Evolutionary conservation across 2,797 vertebrate species (phyloP).

Genomic region (Tragopan temminckii): DNA sequence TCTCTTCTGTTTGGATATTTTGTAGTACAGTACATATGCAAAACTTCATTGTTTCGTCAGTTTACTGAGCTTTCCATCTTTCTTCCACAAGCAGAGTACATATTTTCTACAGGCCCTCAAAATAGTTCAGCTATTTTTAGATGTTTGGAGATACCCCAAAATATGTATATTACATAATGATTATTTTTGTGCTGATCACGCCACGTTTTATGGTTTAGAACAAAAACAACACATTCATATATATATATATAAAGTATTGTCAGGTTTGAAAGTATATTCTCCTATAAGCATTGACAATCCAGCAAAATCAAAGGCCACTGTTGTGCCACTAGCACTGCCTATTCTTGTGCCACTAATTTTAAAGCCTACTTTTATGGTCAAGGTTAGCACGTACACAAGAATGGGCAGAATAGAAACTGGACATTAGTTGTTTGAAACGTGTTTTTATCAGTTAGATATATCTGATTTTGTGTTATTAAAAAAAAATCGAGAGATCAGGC

Average conservation of each 20-base stretch:
- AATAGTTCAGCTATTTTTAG: background rate
- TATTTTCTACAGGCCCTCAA: background rate
- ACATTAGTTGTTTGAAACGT: background rate
- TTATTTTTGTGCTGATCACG: background rate
- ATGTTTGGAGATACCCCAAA: background rate
- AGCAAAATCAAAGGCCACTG: background rate
- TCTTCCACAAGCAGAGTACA: background rate
- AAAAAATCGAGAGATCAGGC: background rate
- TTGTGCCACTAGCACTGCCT: background rate
- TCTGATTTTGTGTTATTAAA: background rate
- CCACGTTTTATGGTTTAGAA: background rate
- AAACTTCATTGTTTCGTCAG: conserved; percentile 57
- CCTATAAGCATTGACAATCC: rapidly evolving
- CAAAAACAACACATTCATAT: background rate
- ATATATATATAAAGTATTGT: background rate
- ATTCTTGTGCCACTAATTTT: background rate
- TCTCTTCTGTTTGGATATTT: background rate
- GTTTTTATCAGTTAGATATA: background rate
- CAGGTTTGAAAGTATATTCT: background rate
- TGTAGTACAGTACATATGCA: background rate
- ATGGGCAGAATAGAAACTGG: background rate
- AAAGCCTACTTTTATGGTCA: background rate
- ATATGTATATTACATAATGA: background rate
- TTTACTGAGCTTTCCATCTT: conserved; percentile 60
- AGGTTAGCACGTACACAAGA: background rate